Base-by-base conservation (phyloP, 2,888 invertebrate species). In the Trileptium ribeirensis region DNA sequence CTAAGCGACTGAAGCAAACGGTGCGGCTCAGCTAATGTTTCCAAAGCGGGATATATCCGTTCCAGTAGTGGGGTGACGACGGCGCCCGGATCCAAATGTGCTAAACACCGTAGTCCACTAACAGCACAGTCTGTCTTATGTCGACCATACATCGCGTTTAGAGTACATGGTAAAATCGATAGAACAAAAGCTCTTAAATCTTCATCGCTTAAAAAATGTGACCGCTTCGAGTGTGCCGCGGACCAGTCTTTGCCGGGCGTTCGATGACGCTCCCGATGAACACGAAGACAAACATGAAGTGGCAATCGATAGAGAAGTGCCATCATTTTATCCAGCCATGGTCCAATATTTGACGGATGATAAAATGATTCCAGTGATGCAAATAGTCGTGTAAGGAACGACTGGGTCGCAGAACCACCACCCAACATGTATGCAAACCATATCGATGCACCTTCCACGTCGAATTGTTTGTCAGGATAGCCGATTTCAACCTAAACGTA, bases 11-110 rank as follows among this genome's bases (percentile, higher is more conserved):
- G 86, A 86, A 87, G 67, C 87, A 88, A 84, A 8, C 88, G 93
- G 88, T 96, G 95, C 0, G 96, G 96, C 89, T 97, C 96, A 0
- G 94, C 95, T 51, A 95, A 89, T 0, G 94, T 94, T 86, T 94
- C 94, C 87, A 96, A 90, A 0, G 94, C 93, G 0, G 93, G 92
- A 87, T 93, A 93, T 81, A 95, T 91, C 89, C 92, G 92, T 83
- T 96, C 95, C 81, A 97, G 88, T 24, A 95, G 91, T 74, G 93
- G 92, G 0, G 96, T 95, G 78, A 96, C 92, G 0, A 96, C 93
- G 33, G 94, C 89, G 82, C 93, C 93, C 0, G 96, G 96, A 82
- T 95, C 90, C 79, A 96, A 89, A 0, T 92, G 92, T 0, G 95
- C 93, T 79, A 97, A 90, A 88, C 90, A 2, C 92, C 92, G 15